These are phyloP conservation scores for Anaspis maculata DNA, from an alignment of 2,888 invertebrate genomes.

Conservation along the genomic window DNA sequence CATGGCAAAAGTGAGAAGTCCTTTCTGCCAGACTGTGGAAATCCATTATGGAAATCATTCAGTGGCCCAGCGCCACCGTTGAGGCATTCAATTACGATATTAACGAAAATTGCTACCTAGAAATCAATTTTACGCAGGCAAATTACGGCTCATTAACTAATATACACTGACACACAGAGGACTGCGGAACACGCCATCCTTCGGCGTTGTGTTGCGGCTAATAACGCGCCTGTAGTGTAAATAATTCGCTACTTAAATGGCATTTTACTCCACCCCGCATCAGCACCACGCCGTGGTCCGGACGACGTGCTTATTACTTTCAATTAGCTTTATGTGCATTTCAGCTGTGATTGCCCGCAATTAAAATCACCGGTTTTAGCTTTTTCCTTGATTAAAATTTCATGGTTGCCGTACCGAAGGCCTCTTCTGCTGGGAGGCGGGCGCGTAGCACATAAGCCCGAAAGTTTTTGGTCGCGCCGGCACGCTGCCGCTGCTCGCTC, in stretches of 20 bases:
- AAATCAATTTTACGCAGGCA: constrained; percentile 13
- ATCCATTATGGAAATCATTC: background rate
- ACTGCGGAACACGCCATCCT: constrained; percentile 11
- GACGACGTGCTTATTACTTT: constrained; percentile 34
- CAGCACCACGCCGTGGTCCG: constrained; percentile 4
- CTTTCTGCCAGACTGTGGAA: no score
- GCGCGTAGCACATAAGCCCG: no score
- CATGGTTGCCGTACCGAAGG: no score
- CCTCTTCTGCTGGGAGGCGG: no score
- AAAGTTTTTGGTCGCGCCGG: no score
- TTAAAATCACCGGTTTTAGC: constrained; percentile 36
- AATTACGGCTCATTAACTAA: constrained; percentile 15
- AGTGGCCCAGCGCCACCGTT: background rate
- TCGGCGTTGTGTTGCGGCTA: constrained; percentile 2
- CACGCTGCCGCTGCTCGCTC: no score
- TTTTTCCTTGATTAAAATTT: constrained; percentile 37
- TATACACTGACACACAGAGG: constrained; percentile 4
- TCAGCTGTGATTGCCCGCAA: constrained; percentile 36
- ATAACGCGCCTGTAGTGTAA: constrained; percentile 3
- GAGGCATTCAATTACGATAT: constrained; percentile 11
- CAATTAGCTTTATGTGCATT: constrained; percentile 38
- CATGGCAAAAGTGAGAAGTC: no score
- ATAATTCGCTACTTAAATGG: constrained; percentile 18
- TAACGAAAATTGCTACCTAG: constrained; percentile 12
- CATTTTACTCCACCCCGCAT: constrained; percentile 17